Evolutionary conservation across 2,113 vertebrate species (phyloP), one percentile per base, ranked within the genome.

Genomic region (Podarcis raffonei): DNA sequence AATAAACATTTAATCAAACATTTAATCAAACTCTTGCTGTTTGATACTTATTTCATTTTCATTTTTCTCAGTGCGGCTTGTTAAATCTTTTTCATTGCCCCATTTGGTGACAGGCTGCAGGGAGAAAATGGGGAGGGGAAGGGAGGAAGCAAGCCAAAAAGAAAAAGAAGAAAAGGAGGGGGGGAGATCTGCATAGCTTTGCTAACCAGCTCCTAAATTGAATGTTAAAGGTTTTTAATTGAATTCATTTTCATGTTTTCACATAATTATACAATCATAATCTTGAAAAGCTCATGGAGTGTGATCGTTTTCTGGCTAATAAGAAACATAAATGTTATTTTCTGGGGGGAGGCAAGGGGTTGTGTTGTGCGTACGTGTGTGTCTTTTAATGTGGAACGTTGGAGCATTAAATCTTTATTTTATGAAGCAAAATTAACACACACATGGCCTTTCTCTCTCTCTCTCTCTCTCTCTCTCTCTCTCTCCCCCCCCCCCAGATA

Each of bases 281-380:
- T 97, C 97, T 97, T 96, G 96, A 96, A 96, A 97, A 96, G 95
- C 94, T 95, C 94, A 96, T 96, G 95, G 97, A 97, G 97, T 96
- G 95, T 94, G 96, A 97, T 97, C 97, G 96, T 97, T 97, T 97
- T 97, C 96, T 97, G 95, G 96, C 96, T 97, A 97, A 97, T 97
- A 97, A 97, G 96, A 96, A 97, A 96, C 96, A 97, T 97, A 97
- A 97, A 97, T 97, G 97, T 97, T 97, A 96, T 97, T 97, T 97
- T 97, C 96, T 94, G 96, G 95, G 95, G 92, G 92, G 92, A 57
- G 59, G 92, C 6, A 48, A 39, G 30, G 62, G 76, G 62, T 25
- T 87, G 53, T 20, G 3, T 37, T 77, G 59, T 95, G 87, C 92
- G 91, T 91, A 89, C 89, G 83, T n/a, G 89, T 90, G 88, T 94